Base-by-base conservation (phyloP, 1,140 invertebrate species). In the Drosophila pseudoobscura region DNA sequence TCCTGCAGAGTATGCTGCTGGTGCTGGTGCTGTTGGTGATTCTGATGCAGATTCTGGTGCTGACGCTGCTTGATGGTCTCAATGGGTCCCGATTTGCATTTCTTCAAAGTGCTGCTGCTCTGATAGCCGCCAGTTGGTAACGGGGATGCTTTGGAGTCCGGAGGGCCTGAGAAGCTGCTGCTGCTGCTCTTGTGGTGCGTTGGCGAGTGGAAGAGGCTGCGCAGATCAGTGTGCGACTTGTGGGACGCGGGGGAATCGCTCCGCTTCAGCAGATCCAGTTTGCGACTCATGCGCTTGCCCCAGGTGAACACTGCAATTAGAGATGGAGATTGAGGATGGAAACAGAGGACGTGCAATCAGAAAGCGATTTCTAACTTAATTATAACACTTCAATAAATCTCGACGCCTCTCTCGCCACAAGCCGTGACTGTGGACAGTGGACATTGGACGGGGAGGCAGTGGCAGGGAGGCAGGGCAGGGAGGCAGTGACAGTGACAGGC, bases 261-360 rank as follows among this genome's bases (percentile, higher is more conserved):
- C 76, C 94, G 94, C 65, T 95, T 94, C 65, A 96, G 92, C 72
- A 95, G 94, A 80, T 96, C 96, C 80, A 96, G 92, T 89, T 96
- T 96, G 76, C 94, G 95, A 62, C 95, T 95, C 95, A 96, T 95
- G 54, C 94, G 93, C 57, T 95, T 94, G 78, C 96, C 95, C 96
- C 96, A 96, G 64, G 96, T 95, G 66, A 96, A 93, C 75, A 95
- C 95, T 95, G 93, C 54, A 93, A 70, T 62, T 57, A 78, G 31
- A 26, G 26, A 58, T n/a, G 58, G 24, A 68, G 13, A 44, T 39
- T 6, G 22, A 46, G 29, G 29, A 31, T 29, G 29, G 24, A 26
- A 29, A 7, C 7, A 31, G 29, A 44, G 47, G 49, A 63, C 43
- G 66, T 51, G 62, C 54, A 65, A 76, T 79, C 59, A 68, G 65